phyloP scores from a whole-genome alignment of 2,113 vertebrate genomes.

The Rutilus rutilus region DNA sequence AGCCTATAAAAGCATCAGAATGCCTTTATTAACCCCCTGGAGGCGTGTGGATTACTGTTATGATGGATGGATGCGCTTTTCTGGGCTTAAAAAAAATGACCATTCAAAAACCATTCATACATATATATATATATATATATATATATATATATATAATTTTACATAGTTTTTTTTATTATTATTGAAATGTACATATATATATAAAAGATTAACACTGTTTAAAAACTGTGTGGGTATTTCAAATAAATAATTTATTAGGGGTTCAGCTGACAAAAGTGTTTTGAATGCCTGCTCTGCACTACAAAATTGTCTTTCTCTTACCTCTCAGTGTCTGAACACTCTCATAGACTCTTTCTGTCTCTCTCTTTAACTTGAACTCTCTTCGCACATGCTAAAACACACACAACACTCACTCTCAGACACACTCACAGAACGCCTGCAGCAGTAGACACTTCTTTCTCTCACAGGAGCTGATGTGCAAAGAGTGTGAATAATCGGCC shows the following conservation, averaged over 20 bases:
- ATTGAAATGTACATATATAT: too few relatives aligned
- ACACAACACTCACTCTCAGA: constrained; percentile 31
- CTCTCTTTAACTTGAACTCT: constrained; percentile 26
- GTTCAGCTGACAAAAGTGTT: constrained; percentile 6
- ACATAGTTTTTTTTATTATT: too few relatives aligned
- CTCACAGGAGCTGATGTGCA: constrained; percentile 49
- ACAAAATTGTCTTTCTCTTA: not conserved
- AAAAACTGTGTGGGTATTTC: not conserved
- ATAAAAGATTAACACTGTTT: too few relatives aligned
- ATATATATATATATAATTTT: too few relatives aligned
- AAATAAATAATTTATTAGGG: not conserved
- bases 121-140: too few relatives aligned
- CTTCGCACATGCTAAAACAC: constrained; percentile 24
- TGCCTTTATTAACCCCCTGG: too few relatives aligned
- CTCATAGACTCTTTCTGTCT: constrained; percentile 2
- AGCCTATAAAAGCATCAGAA: too few relatives aligned
- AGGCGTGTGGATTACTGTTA: too few relatives aligned
- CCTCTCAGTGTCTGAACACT: constrained; percentile 3
- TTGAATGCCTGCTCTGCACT: not conserved
- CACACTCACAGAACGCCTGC: constrained; percentile 39
- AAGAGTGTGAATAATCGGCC: constrained; percentile 56
- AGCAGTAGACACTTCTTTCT: constrained; percentile 54
- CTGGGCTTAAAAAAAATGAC: too few relatives aligned
- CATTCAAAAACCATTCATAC: too few relatives aligned
- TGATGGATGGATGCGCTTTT: too few relatives aligned